Evolutionary conservation across 2,113 vertebrate species (phyloP), one percentile per base, ranked within the genome.

Genomic region (Spea bombifrons): DNA sequence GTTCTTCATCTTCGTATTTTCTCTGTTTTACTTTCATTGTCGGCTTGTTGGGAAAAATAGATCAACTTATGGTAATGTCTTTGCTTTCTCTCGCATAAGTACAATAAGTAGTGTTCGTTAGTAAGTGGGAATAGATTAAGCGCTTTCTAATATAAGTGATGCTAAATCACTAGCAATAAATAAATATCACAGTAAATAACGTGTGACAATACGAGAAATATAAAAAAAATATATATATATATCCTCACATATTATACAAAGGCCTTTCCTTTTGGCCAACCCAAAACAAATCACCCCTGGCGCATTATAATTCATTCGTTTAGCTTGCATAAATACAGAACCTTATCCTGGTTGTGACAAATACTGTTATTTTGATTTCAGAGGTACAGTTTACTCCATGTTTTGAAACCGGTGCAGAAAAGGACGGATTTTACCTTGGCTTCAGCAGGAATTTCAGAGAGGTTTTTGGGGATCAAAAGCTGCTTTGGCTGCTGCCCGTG

Each of bases 1-100:
- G 96, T 99, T 99, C 91, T 97, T 96, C 89, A 94, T 99, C 92
- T 98, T 97, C 82, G 92, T 99, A 83, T 84, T 98, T 82, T 99
- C 96, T 15, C 94, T 99, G 67, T 96, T 99, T 86, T 95, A 94
- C 88, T 99, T 97, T 90, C 97, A 99, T 85, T 93, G 95, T 85
- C 99, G 97, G 97, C 94, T 99, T 2, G 94, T 30, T 30, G 30
- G 30, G 30, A 30, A 30, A 30, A 30, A 30, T 30, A 30, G 30
- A 30, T 30, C 30, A 30, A 30, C 30, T 30, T 30, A 30, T 30
- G 30, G 30, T 30, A 30, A n/a, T 30, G 30, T 30, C 1, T 98
- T 74, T 2, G 30, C 30, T 30, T 30, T 30, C 30, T 30, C 30
- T 30, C 30, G 30, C 30, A 30, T 30, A 30, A 30, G 30, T 30